Conservation (phyloP, 2,797 vertebrate genomes). For the Typhlichthys eigenmanni region DNA sequence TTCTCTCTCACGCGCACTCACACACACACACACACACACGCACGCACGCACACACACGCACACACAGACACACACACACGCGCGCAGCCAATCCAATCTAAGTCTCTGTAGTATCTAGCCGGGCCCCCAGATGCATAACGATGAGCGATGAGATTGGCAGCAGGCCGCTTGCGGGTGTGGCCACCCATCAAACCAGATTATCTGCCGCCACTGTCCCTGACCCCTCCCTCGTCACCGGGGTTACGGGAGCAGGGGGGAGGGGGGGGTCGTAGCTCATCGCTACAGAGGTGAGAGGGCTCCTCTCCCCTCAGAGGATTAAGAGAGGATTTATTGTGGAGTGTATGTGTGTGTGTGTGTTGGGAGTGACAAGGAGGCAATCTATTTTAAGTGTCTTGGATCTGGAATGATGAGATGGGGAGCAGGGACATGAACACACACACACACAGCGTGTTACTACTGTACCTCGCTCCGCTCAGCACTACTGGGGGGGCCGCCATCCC, state of each 20-base stretch:
- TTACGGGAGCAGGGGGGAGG: neutral
- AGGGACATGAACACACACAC: neutral
- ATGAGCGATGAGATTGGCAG: constrained; percentile 59
- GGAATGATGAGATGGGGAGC: constrained; percentile 24
- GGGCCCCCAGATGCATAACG: constrained; percentile 55
- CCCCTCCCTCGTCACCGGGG: constrained; percentile 30
- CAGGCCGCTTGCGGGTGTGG: constrained; percentile 39
- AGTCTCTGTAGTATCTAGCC: constrained; percentile 36
- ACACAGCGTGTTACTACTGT: constrained; percentile 22
- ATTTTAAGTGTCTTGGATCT: constrained; percentile 46
- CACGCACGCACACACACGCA: neutral
- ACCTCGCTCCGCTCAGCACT: constrained; percentile 63
- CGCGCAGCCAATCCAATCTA: constrained; percentile 45
- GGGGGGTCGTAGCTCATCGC: constrained; percentile 6
- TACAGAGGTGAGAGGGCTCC: constrained; percentile 19
- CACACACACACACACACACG: constrained; percentile 2
- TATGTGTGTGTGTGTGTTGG: neutral
- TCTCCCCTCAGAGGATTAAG: constrained; percentile 23
- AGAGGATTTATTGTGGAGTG: constrained; percentile 49
- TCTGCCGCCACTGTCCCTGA: constrained; percentile 52
- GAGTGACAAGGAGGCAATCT: constrained; percentile 28
- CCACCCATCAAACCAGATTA: constrained; percentile 60
- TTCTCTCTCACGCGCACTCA: constrained; percentile 16
- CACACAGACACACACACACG: constrained; percentile 1
- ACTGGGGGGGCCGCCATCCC: constrained; percentile 61